Percentiles rank a stretch among this genome's conserved stretches.
These are phyloP conservation scores for Mus spicilegus DNA, from an alignment of 2,113 vertebrate species.

Conservation along the genomic window DNA sequence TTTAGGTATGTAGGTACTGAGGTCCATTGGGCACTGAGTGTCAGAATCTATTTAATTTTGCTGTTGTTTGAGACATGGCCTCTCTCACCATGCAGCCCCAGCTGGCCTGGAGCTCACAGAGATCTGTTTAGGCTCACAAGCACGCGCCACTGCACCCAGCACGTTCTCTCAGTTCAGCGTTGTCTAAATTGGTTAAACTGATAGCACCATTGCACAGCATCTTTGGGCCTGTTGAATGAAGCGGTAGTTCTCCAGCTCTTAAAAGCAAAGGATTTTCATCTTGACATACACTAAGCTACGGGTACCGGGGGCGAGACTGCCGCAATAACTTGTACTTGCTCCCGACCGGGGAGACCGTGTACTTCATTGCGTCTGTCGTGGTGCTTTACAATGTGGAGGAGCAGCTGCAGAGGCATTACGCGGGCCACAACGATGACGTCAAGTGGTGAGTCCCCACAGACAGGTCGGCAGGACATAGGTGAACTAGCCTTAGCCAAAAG, in stretches of 20 bases:
- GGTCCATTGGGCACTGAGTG: no score
- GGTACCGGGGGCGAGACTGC: slow-evolving; percentile 97
- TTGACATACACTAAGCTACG: slow-evolving; percentile 92
- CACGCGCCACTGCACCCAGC: fast-evolving
- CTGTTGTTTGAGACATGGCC: neutral
- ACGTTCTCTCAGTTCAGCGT: neutral
- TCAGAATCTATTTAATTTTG: no score
- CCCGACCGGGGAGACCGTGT: slow-evolving; percentile 98
- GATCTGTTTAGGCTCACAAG: neutral
- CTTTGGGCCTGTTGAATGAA: neutral
- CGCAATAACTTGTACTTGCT: slow-evolving; percentile 97
- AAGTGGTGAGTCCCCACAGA: slow-evolving; percentile 92
- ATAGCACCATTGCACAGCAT: fast-evolving
- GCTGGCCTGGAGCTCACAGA: neutral
- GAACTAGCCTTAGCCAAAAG: fast-evolving
- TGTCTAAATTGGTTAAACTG: neutral
- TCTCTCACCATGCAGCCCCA: neutral
- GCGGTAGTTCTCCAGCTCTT: neutral
- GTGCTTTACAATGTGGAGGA: slow-evolving; percentile 98
- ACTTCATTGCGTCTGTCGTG: slow-evolving; percentile 98
- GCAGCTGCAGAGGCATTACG: slow-evolving; percentile 96
- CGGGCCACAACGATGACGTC: slow-evolving; percentile 96
- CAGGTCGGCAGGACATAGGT: fast-evolving
- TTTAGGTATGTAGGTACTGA: fast-evolving
- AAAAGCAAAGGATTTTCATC: slow-evolving; percentile 68